phyloP scores from a whole-genome alignment of 2,113 vertebrate genomes.

The Jacana jacana region DNA sequence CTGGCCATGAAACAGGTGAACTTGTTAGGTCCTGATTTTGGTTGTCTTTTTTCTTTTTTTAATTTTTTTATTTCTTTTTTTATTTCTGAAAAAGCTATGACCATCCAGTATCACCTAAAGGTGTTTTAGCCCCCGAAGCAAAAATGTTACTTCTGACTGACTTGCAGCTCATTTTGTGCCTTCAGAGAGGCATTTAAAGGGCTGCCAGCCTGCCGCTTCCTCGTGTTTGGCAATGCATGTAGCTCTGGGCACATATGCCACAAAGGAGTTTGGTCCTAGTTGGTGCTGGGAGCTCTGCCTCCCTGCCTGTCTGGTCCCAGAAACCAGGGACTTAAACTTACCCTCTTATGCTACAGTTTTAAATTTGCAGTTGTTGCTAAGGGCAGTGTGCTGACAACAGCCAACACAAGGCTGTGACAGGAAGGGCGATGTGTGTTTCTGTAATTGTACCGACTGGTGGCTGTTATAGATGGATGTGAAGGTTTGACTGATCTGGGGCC shows the following conservation, averaged over 20 bases:
- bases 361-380: background rate
- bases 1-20: background rate
- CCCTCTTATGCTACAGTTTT: background rate
- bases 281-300: background rate
- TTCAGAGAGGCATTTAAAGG: background rate
- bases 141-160: background rate
- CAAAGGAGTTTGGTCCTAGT: background rate
- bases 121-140: background rate
- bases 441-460: background rate
- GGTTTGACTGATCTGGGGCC: slow-evolving; percentile 9
- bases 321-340: background rate
- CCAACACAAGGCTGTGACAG: background rate
- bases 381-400: background rate
- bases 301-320: background rate
- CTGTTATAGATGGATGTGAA: background rate
- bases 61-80: background rate
- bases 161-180: background rate
- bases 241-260: background rate
- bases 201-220: background rate
- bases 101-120: background rate
- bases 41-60: background rate
- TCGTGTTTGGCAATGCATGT: background rate
- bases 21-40: background rate
- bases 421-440: background rate
- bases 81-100: too few species aligned